Conservation (phyloP, 1,140 invertebrate genomes). For the Anadara kagoshimensis region DNA sequence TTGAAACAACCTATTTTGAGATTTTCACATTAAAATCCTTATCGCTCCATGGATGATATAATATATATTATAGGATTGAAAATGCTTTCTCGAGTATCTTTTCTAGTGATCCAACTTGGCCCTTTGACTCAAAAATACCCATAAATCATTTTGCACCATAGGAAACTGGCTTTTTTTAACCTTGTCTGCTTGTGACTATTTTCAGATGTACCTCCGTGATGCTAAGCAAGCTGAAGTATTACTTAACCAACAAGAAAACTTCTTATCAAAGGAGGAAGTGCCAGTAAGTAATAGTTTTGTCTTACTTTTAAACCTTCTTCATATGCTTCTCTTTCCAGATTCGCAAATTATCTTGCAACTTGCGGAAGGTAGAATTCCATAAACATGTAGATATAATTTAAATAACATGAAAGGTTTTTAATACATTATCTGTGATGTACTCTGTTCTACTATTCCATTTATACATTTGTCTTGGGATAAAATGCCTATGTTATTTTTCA, state of each 20-base stretch:
- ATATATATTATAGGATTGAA: too few species aligned
- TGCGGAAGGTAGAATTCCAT: background rate
- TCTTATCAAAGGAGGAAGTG: constrained; percentile 94
- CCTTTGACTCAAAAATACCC: too few species aligned
- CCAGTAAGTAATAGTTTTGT: constrained; percentile 78
- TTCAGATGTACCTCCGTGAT: constrained; percentile 95
- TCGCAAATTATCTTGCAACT: background rate
- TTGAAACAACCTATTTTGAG: too few species aligned
- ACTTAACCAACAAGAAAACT: constrained; percentile 97
- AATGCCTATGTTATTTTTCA: constrained; percentile 2
- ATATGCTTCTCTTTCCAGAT: constrained; percentile 11
- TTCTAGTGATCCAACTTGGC: too few species aligned
- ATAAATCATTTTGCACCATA: too few species aligned
- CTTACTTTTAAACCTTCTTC: background rate
- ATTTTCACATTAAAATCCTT: too few species aligned
- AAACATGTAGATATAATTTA: background rate
- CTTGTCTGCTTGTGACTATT: background rate
- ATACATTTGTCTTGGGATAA: background rate
- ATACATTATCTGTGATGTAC: too few species aligned
- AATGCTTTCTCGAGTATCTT: too few species aligned
- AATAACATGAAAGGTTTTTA: too few species aligned
- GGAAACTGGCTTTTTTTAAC: too few species aligned
- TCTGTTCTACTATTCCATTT: background rate
- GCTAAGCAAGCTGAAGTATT: constrained; percentile 98
- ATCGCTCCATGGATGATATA: too few species aligned